Conservation (phyloP, 2,888 invertebrate species). For the Gandaritis pyraliata region DNA sequence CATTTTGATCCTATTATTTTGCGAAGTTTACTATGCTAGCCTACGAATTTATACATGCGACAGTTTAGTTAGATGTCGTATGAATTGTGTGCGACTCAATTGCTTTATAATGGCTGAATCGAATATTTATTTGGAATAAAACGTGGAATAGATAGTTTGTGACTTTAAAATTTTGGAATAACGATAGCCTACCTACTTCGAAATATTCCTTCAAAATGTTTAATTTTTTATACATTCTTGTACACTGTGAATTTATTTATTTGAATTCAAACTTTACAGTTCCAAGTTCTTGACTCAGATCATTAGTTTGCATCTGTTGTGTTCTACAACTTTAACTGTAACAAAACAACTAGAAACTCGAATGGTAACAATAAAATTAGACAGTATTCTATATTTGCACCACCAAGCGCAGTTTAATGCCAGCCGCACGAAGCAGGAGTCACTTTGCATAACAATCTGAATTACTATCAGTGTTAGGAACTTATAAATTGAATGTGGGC, state of each 20-base stretch:
- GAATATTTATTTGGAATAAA: no score
- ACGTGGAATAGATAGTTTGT: no score
- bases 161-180: no score
- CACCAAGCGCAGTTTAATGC: conserved; percentile 54
- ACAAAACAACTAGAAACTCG: conserved; percentile 39
- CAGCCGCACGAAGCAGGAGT: conserved; percentile 38
- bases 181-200: no score
- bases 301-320: conserved; percentile 4
- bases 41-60: neutral
- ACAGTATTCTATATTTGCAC: conserved; percentile 62
- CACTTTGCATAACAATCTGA: conserved; percentile 30
- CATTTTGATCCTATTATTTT: neutral
- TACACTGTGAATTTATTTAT: no score
- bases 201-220: no score
- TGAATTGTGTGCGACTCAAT: neutral
- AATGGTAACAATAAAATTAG: conserved; percentile 52
- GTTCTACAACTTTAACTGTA: conserved; percentile 31
- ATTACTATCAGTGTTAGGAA: conserved; percentile 6
- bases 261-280: no score
- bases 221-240: no score
- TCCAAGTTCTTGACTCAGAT: neutral
- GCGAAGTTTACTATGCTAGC: no score
- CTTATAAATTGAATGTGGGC: conserved; percentile 4
- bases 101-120: neutral
- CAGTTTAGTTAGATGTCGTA: neutral